A percentile compares a stretch with the other conserved stretches of the same genome.
These are phyloP conservation scores for Sarcophaga peregrina DNA, from an alignment of 1,140 invertebrate genomes.

Conservation along the genomic window DNA sequence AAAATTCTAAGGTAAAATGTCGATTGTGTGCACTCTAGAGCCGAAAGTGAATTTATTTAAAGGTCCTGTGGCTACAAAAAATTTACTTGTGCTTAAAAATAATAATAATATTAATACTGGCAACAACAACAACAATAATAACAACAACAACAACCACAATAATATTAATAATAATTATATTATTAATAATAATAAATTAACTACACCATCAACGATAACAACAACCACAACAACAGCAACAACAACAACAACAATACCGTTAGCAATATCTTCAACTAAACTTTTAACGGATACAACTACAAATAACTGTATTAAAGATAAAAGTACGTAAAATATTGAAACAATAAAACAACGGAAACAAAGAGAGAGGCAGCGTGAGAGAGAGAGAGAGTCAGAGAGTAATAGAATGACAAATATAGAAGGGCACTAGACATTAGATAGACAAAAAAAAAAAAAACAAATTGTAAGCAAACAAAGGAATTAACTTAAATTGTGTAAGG, in stretches of 20 bases:
- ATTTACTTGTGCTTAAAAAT: constrained; percentile 58
- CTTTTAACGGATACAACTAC: constrained; percentile 30
- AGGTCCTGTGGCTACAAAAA: constrained; percentile 55
- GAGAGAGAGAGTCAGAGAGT: too few species aligned
- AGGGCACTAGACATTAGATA: too few species aligned
- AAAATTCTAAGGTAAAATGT: constrained; percentile 53
- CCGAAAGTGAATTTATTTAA: constrained; percentile 61
- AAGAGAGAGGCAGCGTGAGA: too few species aligned
- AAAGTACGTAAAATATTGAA: constrained; percentile 35
- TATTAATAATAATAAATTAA: too few species aligned
- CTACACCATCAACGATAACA: too few species aligned
- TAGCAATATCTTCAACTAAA: not conserved
- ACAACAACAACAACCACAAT: constrained; percentile 10
- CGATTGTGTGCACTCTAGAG: constrained; percentile 62
- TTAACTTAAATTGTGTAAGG: too few species aligned
- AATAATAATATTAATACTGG: constrained; percentile 40
- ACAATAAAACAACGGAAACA: not conserved
- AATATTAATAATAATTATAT: not conserved
- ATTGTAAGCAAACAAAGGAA: too few species aligned
- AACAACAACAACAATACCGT: constrained; percentile 3
- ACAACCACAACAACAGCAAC: too few species aligned
- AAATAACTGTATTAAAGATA: constrained; percentile 36
- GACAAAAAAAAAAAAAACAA: too few species aligned
- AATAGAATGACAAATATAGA: too few species aligned
- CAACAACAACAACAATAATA: constrained; percentile 21